Conservation (phyloP, 2,888 invertebrate genomes). For the Arenicola marina region DNA sequence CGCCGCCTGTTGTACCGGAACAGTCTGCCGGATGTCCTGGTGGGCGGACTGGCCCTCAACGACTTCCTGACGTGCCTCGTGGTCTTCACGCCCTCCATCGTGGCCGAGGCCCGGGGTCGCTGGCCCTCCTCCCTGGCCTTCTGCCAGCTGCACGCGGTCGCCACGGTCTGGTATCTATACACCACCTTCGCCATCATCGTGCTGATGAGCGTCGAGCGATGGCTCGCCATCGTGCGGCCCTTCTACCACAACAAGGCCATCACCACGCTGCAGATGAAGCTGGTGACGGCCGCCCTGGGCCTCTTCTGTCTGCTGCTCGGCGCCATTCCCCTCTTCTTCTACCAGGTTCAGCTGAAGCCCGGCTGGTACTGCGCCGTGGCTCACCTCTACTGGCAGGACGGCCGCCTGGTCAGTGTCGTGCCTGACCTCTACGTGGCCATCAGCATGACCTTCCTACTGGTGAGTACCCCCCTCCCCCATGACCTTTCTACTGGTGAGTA, state of each 20-base stretch:
- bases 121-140: slow-evolving; percentile 15
- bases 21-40: slow-evolving; percentile 20
- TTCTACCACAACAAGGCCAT: slow-evolving; percentile 19
- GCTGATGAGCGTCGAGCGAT: slow-evolving; percentile 28
- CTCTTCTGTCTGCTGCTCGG: slow-evolving; percentile 26
- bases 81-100: slow-evolving; percentile 24
- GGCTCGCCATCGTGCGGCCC: slow-evolving; percentile 26
- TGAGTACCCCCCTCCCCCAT: no score
- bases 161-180: slow-evolving; percentile 29
- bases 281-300: slow-evolving; percentile 13
- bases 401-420: background rate
- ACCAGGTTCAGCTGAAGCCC: slow-evolving; percentile 18
- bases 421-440: background rate
- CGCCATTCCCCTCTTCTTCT: slow-evolving; percentile 20
- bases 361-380: slow-evolving; percentile 29
- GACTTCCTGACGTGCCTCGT: slow-evolving; percentile 26
- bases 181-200: slow-evolving; percentile 31
- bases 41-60: slow-evolving; percentile 28
- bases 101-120: slow-evolving; percentile 18
- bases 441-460: background rate
- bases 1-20: background rate
- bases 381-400: no score
- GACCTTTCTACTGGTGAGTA: no score
- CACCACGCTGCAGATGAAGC: slow-evolving; percentile 21
- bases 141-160: slow-evolving; percentile 25